Conservation (phyloP, 2,113 vertebrate species). For the Carassius auratus region DNA sequence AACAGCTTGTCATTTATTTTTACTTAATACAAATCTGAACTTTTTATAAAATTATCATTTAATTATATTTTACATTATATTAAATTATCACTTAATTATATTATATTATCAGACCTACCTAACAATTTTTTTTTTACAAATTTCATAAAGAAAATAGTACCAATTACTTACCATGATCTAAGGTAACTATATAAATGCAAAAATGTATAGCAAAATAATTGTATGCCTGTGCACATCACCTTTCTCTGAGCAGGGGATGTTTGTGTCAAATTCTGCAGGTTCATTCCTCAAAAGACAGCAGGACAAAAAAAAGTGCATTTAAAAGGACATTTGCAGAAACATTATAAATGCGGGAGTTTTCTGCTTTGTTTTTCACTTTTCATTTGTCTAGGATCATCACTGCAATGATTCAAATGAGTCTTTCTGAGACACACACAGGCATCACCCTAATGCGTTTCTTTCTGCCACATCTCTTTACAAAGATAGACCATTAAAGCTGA, state of each 20-base stretch:
- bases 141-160: neutral
- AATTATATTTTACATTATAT: neutral
- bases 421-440: constrained; percentile 67
- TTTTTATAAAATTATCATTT: neutral
- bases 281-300: neutral
- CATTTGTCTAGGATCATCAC: constrained; percentile 59
- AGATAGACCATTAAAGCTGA: constrained; percentile 72
- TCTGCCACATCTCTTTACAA: constrained; percentile 62
- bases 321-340: neutral
- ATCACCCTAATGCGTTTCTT: constrained; percentile 69
- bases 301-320: neutral
- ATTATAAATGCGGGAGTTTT: neutral
- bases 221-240: neutral
- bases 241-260: neutral
- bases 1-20: neutral
- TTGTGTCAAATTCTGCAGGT: neutral
- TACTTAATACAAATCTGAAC: no score
- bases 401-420: constrained; percentile 62
- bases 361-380: constrained; percentile 3
- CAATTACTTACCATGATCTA: neutral
- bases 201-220: neutral
- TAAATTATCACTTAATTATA: no score
- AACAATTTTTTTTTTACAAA: neutral
- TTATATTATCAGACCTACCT: neutral
- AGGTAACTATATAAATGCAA: neutral